phyloP scores from a whole-genome alignment of 2,113 vertebrate genomes.

The Excalfactoria chinensis region DNA sequence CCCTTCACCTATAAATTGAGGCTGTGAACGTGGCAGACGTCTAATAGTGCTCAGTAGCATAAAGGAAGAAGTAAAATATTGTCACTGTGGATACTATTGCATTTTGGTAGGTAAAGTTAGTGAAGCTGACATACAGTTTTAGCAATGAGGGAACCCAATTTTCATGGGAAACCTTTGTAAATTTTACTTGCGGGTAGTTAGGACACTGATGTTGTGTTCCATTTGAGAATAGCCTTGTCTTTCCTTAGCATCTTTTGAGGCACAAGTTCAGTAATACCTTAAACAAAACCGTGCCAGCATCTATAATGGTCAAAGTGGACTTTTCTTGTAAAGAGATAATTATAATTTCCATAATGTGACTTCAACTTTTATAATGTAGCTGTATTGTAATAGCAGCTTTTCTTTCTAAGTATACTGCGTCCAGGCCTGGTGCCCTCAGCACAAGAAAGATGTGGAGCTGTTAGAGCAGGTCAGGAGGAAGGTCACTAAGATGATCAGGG shows the following conservation, averaged over 20 bases:
- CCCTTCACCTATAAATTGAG: not conserved
- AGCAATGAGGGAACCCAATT: not conserved
- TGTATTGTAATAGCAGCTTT: not conserved
- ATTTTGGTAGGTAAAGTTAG: not conserved
- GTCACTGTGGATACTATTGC: rapidly evolving
- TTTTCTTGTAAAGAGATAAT: not conserved
- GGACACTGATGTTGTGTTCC: rapidly evolving
- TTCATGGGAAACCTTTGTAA: not conserved
- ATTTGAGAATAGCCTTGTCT: not conserved
- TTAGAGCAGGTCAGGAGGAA: too few species aligned
- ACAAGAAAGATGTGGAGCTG: too few species aligned
- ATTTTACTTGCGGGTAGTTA: not conserved
- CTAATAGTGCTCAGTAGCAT: not conserved
- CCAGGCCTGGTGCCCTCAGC: too few species aligned
- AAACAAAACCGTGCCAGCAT: rapidly evolving
- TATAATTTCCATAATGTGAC: not conserved
- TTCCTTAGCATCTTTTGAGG: not conserved
- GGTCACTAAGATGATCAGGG: too few species aligned
- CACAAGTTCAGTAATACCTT: rapidly evolving
- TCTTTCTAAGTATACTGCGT: not conserved
- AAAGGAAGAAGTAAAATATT: not conserved
- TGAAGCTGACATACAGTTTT: rapidly evolving
- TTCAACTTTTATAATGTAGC: not conserved
- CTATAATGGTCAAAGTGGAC: rapidly evolving
- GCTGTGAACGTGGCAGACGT: not conserved